Evolutionary conservation across 1,140 invertebrate species (phyloP).

Genomic region (Drosophila simulans): DNA sequence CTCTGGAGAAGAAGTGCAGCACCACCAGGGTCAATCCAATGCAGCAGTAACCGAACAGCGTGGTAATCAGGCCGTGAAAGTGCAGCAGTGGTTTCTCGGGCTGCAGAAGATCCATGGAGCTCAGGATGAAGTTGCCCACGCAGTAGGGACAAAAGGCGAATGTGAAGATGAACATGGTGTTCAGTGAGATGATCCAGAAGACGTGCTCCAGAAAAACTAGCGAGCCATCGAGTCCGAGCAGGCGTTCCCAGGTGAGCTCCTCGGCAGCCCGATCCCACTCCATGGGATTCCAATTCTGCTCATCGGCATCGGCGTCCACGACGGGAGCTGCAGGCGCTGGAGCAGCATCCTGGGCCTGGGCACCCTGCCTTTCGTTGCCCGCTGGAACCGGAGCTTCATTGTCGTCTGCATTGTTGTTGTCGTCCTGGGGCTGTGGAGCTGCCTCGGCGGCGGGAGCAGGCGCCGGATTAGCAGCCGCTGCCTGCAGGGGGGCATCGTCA

Average conservation of each 20-base stretch:
- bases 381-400: slow-evolving; percentile 66
- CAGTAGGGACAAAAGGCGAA: slow-evolving; percentile 98
- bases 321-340: slow-evolving; percentile 49
- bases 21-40: slow-evolving; percentile 94
- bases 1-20: slow-evolving; percentile 91
- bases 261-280: slow-evolving; percentile 99
- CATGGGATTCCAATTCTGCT: slow-evolving; percentile 99
- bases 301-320: slow-evolving; percentile 86
- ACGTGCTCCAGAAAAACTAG: slow-evolving; percentile 99
- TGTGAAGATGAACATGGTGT: slow-evolving; percentile 97
- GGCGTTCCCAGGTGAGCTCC: slow-evolving; percentile 98
- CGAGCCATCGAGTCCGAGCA: slow-evolving; percentile 98
- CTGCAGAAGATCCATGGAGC: slow-evolving; percentile 90
- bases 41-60: slow-evolving; percentile 96
- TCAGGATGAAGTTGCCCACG: slow-evolving; percentile 94
- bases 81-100: slow-evolving; percentile 90
- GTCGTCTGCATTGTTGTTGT: slow-evolving; percentile 66
- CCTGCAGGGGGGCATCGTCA: slow-evolving; percentile 85
- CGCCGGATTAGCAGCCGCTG: slow-evolving; percentile 57
- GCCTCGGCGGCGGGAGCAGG: slow-evolving; percentile 72
- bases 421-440: slow-evolving; percentile 68
- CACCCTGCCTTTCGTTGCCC: slow-evolving; percentile 53
- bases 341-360: slow-evolving; percentile 4
- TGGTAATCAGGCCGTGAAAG: slow-evolving; percentile 97
- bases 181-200: slow-evolving; percentile 99